Base-by-base conservation (phyloP, 2,888 invertebrate genomes). In the Melieria omissa region DNA sequence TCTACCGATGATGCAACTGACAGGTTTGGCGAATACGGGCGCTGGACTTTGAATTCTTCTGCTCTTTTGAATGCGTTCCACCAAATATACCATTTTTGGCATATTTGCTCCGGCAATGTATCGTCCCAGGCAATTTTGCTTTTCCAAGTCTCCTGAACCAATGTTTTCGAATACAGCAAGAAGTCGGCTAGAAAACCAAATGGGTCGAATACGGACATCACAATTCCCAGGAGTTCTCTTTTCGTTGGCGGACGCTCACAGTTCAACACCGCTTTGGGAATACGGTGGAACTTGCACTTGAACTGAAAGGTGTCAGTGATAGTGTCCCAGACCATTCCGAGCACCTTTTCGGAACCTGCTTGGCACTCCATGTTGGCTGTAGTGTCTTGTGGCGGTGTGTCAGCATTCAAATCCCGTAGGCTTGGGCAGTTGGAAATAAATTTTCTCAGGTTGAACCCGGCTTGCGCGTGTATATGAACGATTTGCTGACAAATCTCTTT, bases 381-480 rank as follows among this genome's bases (percentile, higher is more conserved):
- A 29, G 29, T 29, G 29, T 29, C 29, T 29, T 29, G 29, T 29
- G 29, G 29, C 29, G 29, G 29, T 29, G 29, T 3, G 29, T 29
- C 29, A 29, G 3, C 29, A 29, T 29, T 29, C 29, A 29, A 29
- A 29, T 29, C 29, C 29, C 29, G 29, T 29, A 29, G 29, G 29
- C 29, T 29, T 2, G 46, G 0, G 3, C 45, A 16, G 16, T 71
- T 75, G 12, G 71, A 71, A 4, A 45, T 46, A 44, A 71, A 74
- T 7, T 61, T 70, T 44, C 71, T n/a, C 0, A 73, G 41, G 14
- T 67, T 57, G 47, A 74, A 75, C 0, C 73, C 69, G 3, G 57
- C 73, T 16, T 52, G 14, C 2, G 46, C 55, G 9, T 70, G 16
- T 6, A 73, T 71, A 5, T 57, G 10, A 0, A 62, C 63, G 4